These are phyloP conservation scores for Pseudopodoces humilis DNA, from an alignment of 2,113 vertebrate genomes.

Conservation along the genomic window DNA sequence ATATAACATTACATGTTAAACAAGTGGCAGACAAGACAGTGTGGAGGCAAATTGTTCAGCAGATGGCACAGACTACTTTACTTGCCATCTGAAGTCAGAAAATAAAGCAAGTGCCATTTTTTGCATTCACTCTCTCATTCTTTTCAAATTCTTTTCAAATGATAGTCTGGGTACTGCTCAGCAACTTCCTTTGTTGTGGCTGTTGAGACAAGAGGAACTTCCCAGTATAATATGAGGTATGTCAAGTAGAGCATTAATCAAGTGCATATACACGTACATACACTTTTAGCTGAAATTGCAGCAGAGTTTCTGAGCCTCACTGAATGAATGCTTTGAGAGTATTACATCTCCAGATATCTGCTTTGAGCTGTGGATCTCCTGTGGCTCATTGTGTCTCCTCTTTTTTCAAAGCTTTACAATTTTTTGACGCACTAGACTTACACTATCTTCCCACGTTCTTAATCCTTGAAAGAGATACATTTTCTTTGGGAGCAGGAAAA, in stretches of 20 bases:
- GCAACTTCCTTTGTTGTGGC: neutral
- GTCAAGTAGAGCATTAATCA: neutral
- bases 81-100: constrained; percentile 24
- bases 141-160: constrained; percentile 19
- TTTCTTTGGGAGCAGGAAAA: neutral
- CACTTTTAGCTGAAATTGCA: neutral
- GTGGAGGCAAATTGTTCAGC: constrained; percentile 40
- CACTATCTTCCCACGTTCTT: neutral
- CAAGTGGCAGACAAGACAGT: constrained; percentile 18
- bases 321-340: neutral
- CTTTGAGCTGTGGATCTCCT: neutral
- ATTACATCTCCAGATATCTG: neutral
- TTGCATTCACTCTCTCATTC: neutral
- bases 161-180: neutral
- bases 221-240: neutral
- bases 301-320: neutral
- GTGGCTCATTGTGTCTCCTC: neutral
- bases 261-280: neutral
- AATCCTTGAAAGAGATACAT: neutral
- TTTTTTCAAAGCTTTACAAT: neutral
- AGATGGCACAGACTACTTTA: constrained; percentile 52
- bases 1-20: constrained; percentile 34
- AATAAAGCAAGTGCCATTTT: neutral
- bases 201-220: neutral
- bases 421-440: neutral